Evolutionary conservation across 2,888 invertebrate species (phyloP).

Genomic region (Drosophila helvetica): DNA sequence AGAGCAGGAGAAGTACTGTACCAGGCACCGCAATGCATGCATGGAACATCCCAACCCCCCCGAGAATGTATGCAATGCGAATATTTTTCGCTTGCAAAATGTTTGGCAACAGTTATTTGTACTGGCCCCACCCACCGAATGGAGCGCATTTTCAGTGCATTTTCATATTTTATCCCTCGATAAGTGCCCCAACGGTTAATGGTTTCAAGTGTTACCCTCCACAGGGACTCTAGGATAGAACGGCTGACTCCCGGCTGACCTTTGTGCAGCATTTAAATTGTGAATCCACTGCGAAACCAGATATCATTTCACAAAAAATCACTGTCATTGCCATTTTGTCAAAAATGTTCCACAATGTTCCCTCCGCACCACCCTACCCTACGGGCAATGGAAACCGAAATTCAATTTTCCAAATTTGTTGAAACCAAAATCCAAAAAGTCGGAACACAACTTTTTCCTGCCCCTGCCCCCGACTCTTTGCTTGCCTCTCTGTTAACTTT

Average conservation of each 20-base stretch:
- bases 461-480: background rate
- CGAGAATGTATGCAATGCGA: conserved; percentile 64
- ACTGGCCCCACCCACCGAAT: conserved; percentile 45
- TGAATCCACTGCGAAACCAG: background rate
- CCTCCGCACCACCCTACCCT: background rate
- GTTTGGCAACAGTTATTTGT: conserved; percentile 78
- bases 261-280: background rate
- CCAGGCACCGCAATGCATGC: background rate
- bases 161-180: conserved; percentile 68
- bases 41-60: conserved; percentile 5
- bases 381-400: conserved; percentile 7
- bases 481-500: conserved; percentile 33
- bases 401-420: conserved; percentile 31
- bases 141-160: conserved; percentile 58
- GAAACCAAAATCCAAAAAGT: conserved; percentile 44
- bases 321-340: conserved; percentile 37
- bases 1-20: background rate
- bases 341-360: conserved; percentile 30
- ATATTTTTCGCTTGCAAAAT: conserved; percentile 69
- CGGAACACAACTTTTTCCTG: conserved; percentile 37
- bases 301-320: conserved; percentile 21
- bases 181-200: conserved; percentile 28
- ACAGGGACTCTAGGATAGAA: background rate
- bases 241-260: conserved; percentile 17
- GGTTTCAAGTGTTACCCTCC: background rate